These are phyloP conservation scores for Plebejus melissa DNA, from an alignment of 2,888 invertebrate species.

Conservation along the genomic window DNA sequence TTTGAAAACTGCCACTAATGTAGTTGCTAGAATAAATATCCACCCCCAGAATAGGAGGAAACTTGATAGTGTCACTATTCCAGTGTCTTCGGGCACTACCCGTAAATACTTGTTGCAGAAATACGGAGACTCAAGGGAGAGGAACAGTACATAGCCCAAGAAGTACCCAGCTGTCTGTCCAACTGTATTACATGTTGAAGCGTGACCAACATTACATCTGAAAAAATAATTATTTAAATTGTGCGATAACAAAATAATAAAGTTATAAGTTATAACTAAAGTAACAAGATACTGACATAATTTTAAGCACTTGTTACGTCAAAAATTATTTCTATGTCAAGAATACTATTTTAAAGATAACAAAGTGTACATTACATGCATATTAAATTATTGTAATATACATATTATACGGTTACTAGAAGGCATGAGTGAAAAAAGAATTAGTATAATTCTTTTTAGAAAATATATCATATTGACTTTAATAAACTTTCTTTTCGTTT, in stretches of 20 bases:
- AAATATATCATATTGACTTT: no score
- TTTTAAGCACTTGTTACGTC: background rate
- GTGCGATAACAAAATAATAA: no score
- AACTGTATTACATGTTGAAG: slow-evolving; percentile 98
- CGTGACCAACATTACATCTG: slow-evolving; percentile 96
- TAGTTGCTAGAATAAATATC: slow-evolving; percentile 93
- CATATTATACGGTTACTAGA: no score
- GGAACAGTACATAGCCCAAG: slow-evolving; percentile 96
- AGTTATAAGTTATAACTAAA: background rate
- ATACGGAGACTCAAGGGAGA: slow-evolving; percentile 96
- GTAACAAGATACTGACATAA: background rate
- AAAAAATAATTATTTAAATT: slow-evolving; percentile 42
- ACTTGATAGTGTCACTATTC: slow-evolving; percentile 85
- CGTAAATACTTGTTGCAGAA: slow-evolving; percentile 97
- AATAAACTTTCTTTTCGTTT: no score
- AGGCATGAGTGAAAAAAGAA: no score
- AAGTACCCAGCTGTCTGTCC: slow-evolving; percentile 99
- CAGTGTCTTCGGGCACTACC: slow-evolving; percentile 82
- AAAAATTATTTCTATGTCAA: background rate
- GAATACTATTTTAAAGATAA: background rate
- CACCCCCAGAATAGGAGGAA: slow-evolving; percentile 98
- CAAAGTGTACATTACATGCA: no score
- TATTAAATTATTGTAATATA: background rate
- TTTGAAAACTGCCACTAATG: slow-evolving; percentile 93
- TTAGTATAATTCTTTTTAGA: no score